Evolutionary conservation across 2,113 vertebrate genomes (phyloP).

Genomic region (Microcebus griseorufus): DNA sequence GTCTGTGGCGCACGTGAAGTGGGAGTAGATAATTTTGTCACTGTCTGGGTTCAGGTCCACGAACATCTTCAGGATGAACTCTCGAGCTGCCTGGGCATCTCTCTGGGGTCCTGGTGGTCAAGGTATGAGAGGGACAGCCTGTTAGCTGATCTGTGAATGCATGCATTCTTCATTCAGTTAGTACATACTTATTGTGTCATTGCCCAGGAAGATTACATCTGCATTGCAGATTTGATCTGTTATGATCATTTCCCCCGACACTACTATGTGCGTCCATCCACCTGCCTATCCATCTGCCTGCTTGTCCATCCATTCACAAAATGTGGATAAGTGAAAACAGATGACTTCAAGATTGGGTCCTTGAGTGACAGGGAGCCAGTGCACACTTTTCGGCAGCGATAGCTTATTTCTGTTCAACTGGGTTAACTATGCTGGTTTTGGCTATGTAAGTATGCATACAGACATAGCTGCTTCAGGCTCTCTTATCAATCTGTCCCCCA

Average conservation of each 20-base stretch:
- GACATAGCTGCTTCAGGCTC: background rate
- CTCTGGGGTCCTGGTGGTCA: conserved; percentile 90
- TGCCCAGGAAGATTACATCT: background rate
- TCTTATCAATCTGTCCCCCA: background rate
- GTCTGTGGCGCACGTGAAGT: conserved; percentile 98
- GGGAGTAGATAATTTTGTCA: conserved; percentile 98
- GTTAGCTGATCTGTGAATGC: background rate
- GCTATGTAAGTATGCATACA: background rate
- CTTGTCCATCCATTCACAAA: background rate
- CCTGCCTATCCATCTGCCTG: background rate
- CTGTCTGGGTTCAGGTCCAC: conserved; percentile 97
- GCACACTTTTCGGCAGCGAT: background rate
- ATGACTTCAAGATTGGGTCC: background rate
- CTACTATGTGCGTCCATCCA: background rate
- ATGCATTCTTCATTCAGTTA: background rate
- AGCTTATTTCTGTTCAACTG: background rate
- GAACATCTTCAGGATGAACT: conserved; percentile 98
- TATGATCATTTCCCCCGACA: background rate
- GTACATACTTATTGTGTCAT: rapidly evolving
- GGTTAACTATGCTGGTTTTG: background rate
- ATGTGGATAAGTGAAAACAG: background rate
- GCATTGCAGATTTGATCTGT: background rate
- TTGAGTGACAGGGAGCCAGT: background rate
- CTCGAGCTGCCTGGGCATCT: conserved; percentile 94
- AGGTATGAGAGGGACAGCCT: background rate